A percentile compares a stretch with the other conserved stretches of the same genome.
Conservation (phyloP, 1,140 invertebrate species). For the Uloborus diversus region DNA sequence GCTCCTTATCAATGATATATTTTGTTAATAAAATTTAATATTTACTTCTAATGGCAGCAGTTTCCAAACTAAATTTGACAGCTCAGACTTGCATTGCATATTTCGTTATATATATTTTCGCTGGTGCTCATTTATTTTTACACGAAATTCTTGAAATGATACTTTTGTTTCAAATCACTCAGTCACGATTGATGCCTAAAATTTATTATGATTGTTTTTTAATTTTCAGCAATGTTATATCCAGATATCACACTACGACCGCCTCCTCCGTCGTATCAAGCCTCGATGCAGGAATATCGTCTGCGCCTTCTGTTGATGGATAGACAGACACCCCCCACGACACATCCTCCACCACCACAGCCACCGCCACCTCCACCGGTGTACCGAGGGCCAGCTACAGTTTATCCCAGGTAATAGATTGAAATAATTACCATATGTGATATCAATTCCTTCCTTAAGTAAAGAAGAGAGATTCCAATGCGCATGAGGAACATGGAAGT, state of each 20-base stretch:
- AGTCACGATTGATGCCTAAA: too few species aligned
- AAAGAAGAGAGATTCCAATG: too few species aligned
- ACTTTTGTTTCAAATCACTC: too few species aligned
- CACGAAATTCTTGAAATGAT: too few species aligned
- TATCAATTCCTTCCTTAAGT: too few species aligned
- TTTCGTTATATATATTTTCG: neutral
- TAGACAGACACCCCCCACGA: conserved; percentile 59
- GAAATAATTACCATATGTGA: neutral
- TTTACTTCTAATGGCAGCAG: too few species aligned
- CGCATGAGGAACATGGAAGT: too few species aligned
- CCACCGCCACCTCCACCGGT: conserved; percentile 72
- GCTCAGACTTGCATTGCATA: neutral
- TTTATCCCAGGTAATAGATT: conserved; percentile 38
- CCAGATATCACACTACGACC: conserved; percentile 92
- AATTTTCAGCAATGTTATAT: conserved; percentile 91
- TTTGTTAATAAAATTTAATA: too few species aligned
- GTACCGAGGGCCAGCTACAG: conserved; percentile 62
- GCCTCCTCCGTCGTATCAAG: conserved; percentile 92
- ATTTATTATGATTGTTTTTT: neutral
- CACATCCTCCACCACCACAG: conserved; percentile 63
- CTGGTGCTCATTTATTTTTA: too few species aligned
- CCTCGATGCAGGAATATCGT: conserved; percentile 94
- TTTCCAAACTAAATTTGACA: neutral
- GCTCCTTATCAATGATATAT: too few species aligned
- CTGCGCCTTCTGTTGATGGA: conserved; percentile 85